Evolutionary conservation across 2,797 vertebrate species (phyloP), one percentile per base, ranked within the genome.

Genomic region (Pelodytes ibericus): DNA sequence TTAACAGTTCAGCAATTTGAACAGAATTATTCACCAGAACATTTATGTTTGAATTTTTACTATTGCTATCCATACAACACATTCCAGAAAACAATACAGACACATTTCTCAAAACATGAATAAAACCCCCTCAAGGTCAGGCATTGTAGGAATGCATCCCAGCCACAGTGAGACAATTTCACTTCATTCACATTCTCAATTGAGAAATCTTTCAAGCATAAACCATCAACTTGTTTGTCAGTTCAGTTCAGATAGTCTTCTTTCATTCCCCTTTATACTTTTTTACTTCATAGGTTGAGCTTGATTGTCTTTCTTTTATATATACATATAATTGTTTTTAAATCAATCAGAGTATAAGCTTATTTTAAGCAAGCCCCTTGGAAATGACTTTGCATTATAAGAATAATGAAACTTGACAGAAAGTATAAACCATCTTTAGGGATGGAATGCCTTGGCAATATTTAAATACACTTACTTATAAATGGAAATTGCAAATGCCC

Each of bases 171-270:
- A 87, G 72, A 85, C 82, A 83, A 84, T 85, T 88, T 80, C 64
- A 24, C 4, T 31, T 61, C 81, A 74, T 84, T 77, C 79, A 60
- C 65, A 31, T 0, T 74, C 79, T 82, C 20, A 79, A 82, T 81
- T 66, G 63, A 66, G 78, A 75, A 79, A 16, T 53, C 86, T 78
- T 83, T 90, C 85, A 88, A 86, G 88, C 90, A 86, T 91, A 87
- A 92, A 87, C 84, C 81, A 83, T 82, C 83, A 80, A 72, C 83
- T 85, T 84, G 87, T 86, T 80, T 75, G 83, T 83, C 84, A 85
- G 87, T 88, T 86, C 81, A 70, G 67, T 61, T 68, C 2, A 65
- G 20, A 27, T 15, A 64, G 49, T 57, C 31, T 29, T 58, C 51
- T 29, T 15, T 65, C 11, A 57, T 36, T 57, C 57, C 18, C 9